A percentile compares a stretch with the other conserved stretches of the same genome.
Evolutionary conservation across 1,140 invertebrate species (phyloP).

Genomic region (Heliconius hewitsoni): DNA sequence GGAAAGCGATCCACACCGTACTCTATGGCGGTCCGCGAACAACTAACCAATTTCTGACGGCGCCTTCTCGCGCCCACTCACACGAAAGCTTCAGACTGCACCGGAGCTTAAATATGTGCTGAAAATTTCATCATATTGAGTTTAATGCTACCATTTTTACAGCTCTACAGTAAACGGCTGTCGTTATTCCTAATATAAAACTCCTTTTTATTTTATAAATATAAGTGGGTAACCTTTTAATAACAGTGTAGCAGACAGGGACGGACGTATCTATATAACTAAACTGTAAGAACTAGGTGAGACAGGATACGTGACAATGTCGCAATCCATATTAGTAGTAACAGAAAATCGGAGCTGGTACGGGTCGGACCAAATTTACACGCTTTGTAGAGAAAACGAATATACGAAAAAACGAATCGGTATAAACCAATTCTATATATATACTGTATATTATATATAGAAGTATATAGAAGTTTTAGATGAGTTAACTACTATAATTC

Average conservation of each 20-base stretch:
- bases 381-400: neutral
- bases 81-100: constrained; percentile 35
- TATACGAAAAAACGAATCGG: too few species aligned
- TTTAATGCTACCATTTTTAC: neutral
- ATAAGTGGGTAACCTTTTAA: neutral
- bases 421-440: too few species aligned
- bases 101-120: constrained; percentile 20
- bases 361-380: neutral
- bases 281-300: neutral
- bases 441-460: too few species aligned
- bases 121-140: constrained; percentile 1
- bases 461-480: too few species aligned
- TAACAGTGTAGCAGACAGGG: neutral
- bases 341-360: neutral
- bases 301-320: constrained; percentile 2
- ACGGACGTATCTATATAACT: neutral
- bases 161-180: neutral
- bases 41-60: constrained; percentile 38
- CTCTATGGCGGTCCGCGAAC: constrained; percentile 43
- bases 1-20: constrained; percentile 25
- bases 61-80: constrained; percentile 29
- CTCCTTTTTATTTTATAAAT: constrained; percentile 7
- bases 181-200: neutral
- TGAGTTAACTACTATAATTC: too few species aligned
- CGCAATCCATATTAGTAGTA: constrained; percentile 1